Evolutionary conservation across 1,140 invertebrate genomes (phyloP).

Genomic region (Drosophila trapezifrons): DNA sequence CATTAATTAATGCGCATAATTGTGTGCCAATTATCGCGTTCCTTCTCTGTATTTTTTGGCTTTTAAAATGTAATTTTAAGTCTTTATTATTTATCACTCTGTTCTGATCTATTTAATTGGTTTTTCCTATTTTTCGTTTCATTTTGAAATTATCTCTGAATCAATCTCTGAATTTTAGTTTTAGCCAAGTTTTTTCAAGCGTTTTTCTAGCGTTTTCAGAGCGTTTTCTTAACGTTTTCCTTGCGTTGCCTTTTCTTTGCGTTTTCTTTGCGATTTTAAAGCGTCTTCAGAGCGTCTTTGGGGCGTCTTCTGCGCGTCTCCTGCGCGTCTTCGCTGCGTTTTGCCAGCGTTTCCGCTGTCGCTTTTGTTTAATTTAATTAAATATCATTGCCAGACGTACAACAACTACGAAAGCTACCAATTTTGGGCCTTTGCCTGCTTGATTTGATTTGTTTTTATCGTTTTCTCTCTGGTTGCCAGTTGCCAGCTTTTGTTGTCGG

Average conservation of each 20-base stretch:
- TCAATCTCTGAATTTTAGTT: too few relatives aligned
- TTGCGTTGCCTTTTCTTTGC: too few relatives aligned
- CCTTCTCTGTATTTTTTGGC: too few relatives aligned
- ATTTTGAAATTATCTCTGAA: too few relatives aligned
- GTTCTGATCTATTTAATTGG: too few relatives aligned
- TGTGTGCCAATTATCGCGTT: too few relatives aligned
- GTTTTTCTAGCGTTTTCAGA: too few relatives aligned
- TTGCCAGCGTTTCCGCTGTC: conserved; percentile 10
- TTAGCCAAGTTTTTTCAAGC: too few relatives aligned
- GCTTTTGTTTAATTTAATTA: conserved; percentile 31
- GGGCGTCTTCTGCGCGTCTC: not conserved
- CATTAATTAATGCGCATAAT: too few relatives aligned
- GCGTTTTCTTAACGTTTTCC: not conserved
- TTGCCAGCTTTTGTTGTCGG: conserved; percentile 30
- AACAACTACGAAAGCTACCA: conserved; percentile 24
- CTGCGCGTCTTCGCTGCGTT: not conserved
- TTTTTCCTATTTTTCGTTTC: not conserved
- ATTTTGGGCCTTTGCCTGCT: conserved; percentile 27
- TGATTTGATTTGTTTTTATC: conserved; percentile 22
- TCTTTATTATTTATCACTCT: not conserved
- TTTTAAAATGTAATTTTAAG: not conserved
- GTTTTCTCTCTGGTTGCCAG: conserved; percentile 14
- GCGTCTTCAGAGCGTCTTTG: conserved; percentile 7
- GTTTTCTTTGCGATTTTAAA: not conserved
- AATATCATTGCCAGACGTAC: conserved; percentile 20